Evolutionary conservation across 1,140 invertebrate species (phyloP), one percentile per base, ranked within the genome.

Genomic region (Lepidurus arcticus): DNA sequence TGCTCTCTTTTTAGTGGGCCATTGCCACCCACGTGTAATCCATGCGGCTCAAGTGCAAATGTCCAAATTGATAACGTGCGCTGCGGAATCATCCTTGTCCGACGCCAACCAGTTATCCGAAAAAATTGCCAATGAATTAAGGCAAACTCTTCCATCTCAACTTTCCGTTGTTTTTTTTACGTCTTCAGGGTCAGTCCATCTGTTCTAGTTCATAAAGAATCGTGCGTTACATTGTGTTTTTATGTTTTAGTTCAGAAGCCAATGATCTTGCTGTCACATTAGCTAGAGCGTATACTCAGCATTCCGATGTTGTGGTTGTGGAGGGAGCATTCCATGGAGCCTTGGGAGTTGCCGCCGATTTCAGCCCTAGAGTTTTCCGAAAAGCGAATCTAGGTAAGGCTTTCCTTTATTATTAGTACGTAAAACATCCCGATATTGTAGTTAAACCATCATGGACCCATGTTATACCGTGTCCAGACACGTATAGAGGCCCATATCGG

Each of bases 311-410:
- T 6, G 87, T 91, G 78, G 85, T 88, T n/a, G 81, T 90, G 42
- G 89, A 91, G 73, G 86, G 88, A 81, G 88, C 89, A 1, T 91
- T 91, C 83, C 90, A 91, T 83, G 90, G 90, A 43, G 87, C 89
- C 82, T 81, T 90, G 5, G 84, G 84, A 16, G 84, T 85, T 1
- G 84, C 87, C 6, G 87, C 89, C 77, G 86, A 88, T 77, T 86
- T 91, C 75, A 90, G 88, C 81, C 88, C 90, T 9, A 88, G 87
- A 79, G 89, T 90, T 81, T 89, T 88, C 80, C 84, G 86, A 79
- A 83, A 85, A 78, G 24, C 47, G 42, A 80, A 81, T 13, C 81
- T 84, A 43, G 81, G 83, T 34, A 84, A 88, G 79, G 85, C 24
- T 45, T 7, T 76, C 13, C 76, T 43, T 42, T 78, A n/a, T 21